Conservation (phyloP, 2,113 vertebrate species). For the Ciconia boyciana region DNA sequence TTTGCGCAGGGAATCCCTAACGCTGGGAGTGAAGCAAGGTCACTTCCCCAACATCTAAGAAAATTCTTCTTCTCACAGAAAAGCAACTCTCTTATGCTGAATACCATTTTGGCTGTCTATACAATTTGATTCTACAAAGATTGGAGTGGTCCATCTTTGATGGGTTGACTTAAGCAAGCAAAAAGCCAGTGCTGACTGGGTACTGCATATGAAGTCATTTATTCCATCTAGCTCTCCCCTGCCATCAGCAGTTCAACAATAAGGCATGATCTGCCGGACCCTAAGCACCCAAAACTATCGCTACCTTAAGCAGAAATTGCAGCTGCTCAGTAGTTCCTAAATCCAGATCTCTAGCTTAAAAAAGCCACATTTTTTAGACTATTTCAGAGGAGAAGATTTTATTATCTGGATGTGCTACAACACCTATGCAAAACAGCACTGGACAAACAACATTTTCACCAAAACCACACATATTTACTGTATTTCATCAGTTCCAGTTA, state of each 20-base stretch:
- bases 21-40: background rate
- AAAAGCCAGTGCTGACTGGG: background rate
- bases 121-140: background rate
- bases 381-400: background rate
- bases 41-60: background rate
- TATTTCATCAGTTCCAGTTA: background rate
- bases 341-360: background rate
- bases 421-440: background rate
- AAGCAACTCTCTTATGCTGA: background rate
- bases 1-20: background rate
- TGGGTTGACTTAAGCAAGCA: background rate
- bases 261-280: background rate
- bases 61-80: background rate
- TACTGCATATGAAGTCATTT: background rate
- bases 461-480: rapidly evolving
- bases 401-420: background rate
- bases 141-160: background rate
- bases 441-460: background rate
- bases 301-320: background rate
- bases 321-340: background rate
- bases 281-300: background rate
- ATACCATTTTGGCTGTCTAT: background rate
- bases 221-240: background rate
- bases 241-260: background rate
- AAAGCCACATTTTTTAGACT: background rate